These are phyloP conservation scores for Zoanthus gigantus DNA, from an alignment of 92 coral and sea anemone genomes.

Conservation along the genomic window DNA sequence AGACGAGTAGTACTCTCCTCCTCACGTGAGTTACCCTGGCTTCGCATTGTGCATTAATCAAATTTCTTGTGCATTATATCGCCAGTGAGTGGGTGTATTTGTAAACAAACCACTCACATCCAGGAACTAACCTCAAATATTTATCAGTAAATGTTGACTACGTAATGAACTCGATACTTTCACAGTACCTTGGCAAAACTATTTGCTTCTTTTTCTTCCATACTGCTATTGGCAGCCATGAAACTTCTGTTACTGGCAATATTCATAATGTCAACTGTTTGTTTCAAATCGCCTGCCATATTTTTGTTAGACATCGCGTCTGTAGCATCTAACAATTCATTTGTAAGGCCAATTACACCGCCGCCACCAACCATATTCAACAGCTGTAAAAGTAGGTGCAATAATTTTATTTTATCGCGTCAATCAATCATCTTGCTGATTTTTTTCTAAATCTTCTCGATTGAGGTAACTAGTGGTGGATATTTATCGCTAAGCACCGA, in stretches of 20 bases:
- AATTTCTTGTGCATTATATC: too few species aligned
- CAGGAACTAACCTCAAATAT: too few species aligned
- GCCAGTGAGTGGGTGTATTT: too few species aligned
- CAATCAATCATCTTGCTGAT: too few species aligned
- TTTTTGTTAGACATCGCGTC: conserved; percentile 38
- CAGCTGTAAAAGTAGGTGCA: conserved; percentile 17
- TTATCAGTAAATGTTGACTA: not conserved
- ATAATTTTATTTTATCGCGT: not conserved
- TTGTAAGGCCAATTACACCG: conserved; percentile 55
- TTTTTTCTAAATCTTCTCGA: too few species aligned
- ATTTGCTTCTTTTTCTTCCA: conserved; percentile 47
- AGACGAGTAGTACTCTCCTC: too few species aligned
- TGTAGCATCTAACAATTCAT: conserved; percentile 59
- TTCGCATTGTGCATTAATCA: too few species aligned
- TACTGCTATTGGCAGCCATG: conserved; percentile 41
- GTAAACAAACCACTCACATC: too few species aligned
- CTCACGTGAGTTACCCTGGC: too few species aligned
- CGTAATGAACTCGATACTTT: not conserved
- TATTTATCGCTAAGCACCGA: too few species aligned
- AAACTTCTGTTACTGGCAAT: conserved; percentile 54
- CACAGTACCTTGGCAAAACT: conserved; percentile 65
- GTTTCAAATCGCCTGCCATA: conserved; percentile 78
- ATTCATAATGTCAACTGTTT: conserved; percentile 75
- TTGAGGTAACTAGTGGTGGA: too few species aligned
- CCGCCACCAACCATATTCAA: conserved; percentile 9